phyloP scores from a whole-genome alignment of 2,797 vertebrate species.

The Rhinoraja longicauda region DNA sequence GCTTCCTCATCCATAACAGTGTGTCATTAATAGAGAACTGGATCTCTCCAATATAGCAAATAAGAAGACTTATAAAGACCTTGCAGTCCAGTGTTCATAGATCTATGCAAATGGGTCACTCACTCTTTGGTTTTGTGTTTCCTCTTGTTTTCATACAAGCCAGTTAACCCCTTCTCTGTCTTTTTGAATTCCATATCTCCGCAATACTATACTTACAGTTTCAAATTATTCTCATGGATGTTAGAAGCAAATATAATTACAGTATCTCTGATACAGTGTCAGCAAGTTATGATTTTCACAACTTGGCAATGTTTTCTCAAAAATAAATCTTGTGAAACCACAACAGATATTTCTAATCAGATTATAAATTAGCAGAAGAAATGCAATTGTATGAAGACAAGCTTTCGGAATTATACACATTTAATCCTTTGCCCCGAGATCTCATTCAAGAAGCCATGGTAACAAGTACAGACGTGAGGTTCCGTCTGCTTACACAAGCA shows the following conservation, averaged over 20 bases:
- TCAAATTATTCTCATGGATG: background rate
- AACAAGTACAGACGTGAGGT: background rate
- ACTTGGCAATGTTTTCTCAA: background rate
- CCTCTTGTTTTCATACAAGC: background rate
- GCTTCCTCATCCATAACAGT: background rate
- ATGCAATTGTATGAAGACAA: background rate
- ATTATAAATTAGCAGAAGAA: background rate
- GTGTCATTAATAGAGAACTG: background rate
- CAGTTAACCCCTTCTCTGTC: background rate
- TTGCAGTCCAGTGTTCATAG: background rate
- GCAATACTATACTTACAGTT: background rate
- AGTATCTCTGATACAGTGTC: background rate
- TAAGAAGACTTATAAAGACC: background rate
- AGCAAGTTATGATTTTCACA: background rate
- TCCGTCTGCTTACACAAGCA: background rate
- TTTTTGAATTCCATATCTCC: background rate
- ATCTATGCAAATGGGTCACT: background rate
- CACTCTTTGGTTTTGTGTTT: background rate
- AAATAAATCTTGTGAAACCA: background rate
- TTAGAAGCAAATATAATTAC: no score
- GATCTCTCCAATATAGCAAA: background rate
- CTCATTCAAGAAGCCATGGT: no score
- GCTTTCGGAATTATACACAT: background rate
- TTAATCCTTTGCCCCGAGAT: background rate
- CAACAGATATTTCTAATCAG: background rate